phyloP scores from a whole-genome alignment of 2,113 vertebrate species.

The Ictidomys tridecemlineatus region DNA sequence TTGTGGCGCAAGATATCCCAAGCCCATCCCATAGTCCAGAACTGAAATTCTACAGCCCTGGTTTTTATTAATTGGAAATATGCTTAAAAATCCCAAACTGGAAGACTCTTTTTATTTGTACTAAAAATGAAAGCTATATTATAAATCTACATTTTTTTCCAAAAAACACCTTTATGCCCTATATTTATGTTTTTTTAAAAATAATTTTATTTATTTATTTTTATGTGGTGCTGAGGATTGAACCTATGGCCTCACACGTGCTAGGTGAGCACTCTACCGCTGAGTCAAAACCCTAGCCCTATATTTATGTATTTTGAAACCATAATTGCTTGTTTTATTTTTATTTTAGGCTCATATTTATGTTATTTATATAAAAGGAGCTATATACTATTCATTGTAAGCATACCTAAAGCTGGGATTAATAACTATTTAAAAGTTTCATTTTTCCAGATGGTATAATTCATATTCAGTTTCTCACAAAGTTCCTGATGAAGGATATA shows the following conservation, averaged over 20 bases:
- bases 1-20: not conserved
- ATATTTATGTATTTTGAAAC: conserved; percentile 56
- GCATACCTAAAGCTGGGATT: not conserved
- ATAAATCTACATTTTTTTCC: not conserved
- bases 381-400: not conserved
- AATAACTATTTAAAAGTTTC: not conserved
- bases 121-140: conserved; percentile 22
- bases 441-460: not conserved
- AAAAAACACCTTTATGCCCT: conserved; percentile 30
- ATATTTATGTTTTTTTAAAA: conserved; percentile 59
- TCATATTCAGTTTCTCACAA: not conserved
- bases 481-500: not conserved
- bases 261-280: too few species aligned
- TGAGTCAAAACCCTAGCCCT: not conserved
- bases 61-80: conserved; percentile 2
- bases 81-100: not conserved
- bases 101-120: conserved; percentile 28
- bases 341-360: conserved; percentile 36
- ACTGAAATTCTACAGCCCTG: not conserved
- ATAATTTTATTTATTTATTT: conserved; percentile 59
- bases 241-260: too few species aligned
- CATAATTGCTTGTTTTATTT: conserved; percentile 58
- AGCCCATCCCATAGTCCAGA: not conserved
- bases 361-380: conserved; percentile 37
- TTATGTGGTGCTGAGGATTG: not conserved